Evolutionary conservation across 2,888 invertebrate genomes (phyloP), one percentile per base, ranked within the genome.

Genomic region (Calephelis perditalis): DNA sequence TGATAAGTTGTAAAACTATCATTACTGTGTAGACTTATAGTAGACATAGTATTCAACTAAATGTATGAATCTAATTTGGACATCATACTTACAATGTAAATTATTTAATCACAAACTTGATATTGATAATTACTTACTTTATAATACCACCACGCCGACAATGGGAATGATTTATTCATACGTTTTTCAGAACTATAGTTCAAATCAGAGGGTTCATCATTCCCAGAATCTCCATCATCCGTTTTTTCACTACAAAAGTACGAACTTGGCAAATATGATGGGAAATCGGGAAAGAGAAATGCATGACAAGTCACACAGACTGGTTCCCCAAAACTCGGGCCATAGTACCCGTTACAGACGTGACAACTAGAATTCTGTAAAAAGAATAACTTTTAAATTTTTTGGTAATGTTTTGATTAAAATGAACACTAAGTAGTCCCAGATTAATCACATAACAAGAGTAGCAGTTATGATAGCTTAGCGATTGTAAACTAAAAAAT

Each of bases 191-290:
- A 83, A 67, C 87, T 91, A 65, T 91, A 93, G 71, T 91, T 92
- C 58, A 92, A 79, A 76, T 96, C 96, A 47, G 94, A 93, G 0
- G 98, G 98, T 77, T 98, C 98, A 78, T 98, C 98, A 78, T 97
- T 98, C 0, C 98, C 98, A 0, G 97, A 98, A 80, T 98, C 98
- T 68, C 96, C 96, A 71, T 97, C 97, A 73, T 97, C 97, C 6
- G 95, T 95, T 64, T 92, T 91, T 66, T 92, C 92, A 67, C 91
- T 92, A 64, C 76, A 84, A 72, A 86, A 88, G 68, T 84, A 87
- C 4, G 91, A 87, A 61, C 81, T 84, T 36, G 92, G 92, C 56
- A 91, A 75, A 68, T 90, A 82, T 9, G 91, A 91, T 8, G 93
- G 91, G 67, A 95, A 94, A 75, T 96, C 95, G 0, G 97, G 97